These are phyloP conservation scores for Perca fluviatilis DNA, from an alignment of 2,113 vertebrate genomes.

Conservation along the genomic window DNA sequence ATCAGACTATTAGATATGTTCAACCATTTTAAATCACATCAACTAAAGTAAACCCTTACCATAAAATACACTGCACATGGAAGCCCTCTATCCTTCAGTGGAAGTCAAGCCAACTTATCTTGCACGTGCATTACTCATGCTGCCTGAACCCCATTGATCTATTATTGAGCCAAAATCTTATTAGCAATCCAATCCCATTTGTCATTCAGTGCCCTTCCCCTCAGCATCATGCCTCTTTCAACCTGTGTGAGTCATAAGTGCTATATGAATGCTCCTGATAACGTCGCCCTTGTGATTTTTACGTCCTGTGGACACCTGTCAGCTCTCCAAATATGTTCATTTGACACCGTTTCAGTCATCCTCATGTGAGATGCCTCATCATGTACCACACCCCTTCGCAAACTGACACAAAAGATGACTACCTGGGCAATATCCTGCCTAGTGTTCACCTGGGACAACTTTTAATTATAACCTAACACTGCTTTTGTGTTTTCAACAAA, in stretches of 20 bases:
- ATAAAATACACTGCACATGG: background rate
- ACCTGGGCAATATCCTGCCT: conserved; percentile 69
- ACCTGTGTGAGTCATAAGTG: conserved; percentile 54
- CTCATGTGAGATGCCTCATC: background rate
- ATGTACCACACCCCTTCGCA: background rate
- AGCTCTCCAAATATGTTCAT: conserved; percentile 36
- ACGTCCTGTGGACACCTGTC: conserved; percentile 56
- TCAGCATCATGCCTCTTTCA: conserved; percentile 36
- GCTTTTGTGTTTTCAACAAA: conserved; percentile 73
- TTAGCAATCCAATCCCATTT: conserved; percentile 62
- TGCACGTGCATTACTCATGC: conserved; percentile 62
- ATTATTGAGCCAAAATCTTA: conserved; percentile 70
- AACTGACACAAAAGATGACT: conserved; percentile 53
- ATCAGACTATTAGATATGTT: background rate
- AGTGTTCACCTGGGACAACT: conserved; percentile 70
- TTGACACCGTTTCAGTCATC: conserved; percentile 43
- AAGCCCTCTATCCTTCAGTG: conserved; percentile 52
- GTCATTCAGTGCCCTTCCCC: conserved; percentile 67
- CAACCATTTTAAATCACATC: background rate
- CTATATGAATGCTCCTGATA: conserved; percentile 32
- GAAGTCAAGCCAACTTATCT: conserved; percentile 28
- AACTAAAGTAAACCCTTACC: background rate
- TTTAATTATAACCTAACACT: conserved; percentile 71
- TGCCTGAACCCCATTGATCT: conserved; percentile 63
- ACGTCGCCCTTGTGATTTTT: conserved; percentile 24